Conservation (phyloP, 2,888 invertebrate genomes). For the Calameuta idolon region DNA sequence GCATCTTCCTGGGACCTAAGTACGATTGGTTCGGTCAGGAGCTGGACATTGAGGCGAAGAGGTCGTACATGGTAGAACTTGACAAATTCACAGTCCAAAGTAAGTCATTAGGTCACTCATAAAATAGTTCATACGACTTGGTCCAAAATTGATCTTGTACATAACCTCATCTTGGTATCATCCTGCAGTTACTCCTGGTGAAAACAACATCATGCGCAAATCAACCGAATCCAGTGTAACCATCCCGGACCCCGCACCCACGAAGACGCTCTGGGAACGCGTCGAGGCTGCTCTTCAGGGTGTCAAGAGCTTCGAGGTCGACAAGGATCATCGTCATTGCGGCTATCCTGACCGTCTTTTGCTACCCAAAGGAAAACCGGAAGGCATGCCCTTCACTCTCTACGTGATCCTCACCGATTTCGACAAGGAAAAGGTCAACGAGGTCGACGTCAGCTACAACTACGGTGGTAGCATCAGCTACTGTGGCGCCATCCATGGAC, state of each 20-base stretch:
- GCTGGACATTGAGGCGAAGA: slow-evolving; percentile 72
- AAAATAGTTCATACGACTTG: not conserved
- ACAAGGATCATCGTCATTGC: slow-evolving; percentile 72
- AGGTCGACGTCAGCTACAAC: slow-evolving; percentile 67
- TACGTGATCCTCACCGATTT: slow-evolving; percentile 73
- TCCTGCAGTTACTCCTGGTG: slow-evolving; percentile 69
- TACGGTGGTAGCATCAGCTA: slow-evolving; percentile 68
- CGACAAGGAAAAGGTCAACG: slow-evolving; percentile 56
- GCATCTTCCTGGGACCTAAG: slow-evolving; percentile 79
- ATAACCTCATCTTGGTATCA: not conserved
- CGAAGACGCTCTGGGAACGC: slow-evolving; percentile 29
- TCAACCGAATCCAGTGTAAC: slow-evolving; percentile 75
- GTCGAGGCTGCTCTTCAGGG: slow-evolving; percentile 55
- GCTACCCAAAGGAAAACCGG: slow-evolving; percentile 75
- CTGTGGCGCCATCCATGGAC: slow-evolving; percentile 71
- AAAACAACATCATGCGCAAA: slow-evolving; percentile 75
- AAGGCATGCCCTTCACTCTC: slow-evolving; percentile 74
- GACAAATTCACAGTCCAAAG: slow-evolving; percentile 70
- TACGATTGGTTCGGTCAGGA: slow-evolving; percentile 71
- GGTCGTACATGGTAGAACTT: slow-evolving; percentile 75
- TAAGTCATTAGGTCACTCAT: slow-evolving; percentile 56
- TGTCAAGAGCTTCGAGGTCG: slow-evolving; percentile 68
- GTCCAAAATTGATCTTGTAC: not conserved
- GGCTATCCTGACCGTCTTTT: slow-evolving; percentile 77
- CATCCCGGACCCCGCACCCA: slow-evolving; percentile 69